Evolutionary conservation across 2,113 vertebrate genomes (phyloP).

Genomic region (Syngnathus floridae): DNA sequence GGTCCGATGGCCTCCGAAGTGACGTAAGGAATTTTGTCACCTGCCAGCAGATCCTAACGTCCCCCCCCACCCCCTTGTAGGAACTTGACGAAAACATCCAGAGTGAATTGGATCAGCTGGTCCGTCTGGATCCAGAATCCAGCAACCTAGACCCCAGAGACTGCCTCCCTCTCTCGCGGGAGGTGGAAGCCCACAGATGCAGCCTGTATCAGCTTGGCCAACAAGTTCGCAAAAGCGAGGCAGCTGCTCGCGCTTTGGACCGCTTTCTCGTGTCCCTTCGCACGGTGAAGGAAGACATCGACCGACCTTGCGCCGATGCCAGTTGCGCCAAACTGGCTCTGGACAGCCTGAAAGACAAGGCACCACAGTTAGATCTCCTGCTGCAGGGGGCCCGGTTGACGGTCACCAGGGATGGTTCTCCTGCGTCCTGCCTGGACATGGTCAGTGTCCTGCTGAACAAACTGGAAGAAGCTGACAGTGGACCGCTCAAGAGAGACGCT

Average conservation of each 20-base stretch:
- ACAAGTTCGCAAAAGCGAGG: slow-evolving; percentile 71
- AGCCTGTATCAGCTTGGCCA: slow-evolving; percentile 74
- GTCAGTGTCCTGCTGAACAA: slow-evolving; percentile 58
- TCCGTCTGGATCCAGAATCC: slow-evolving; percentile 66
- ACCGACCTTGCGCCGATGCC: slow-evolving; percentile 42
- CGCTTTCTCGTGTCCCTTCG: slow-evolving; percentile 79
- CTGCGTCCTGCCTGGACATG: slow-evolving; percentile 77
- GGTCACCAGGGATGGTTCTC: slow-evolving; percentile 59
- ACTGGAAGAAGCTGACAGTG: slow-evolving; percentile 32
- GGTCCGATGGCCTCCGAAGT: slow-evolving; percentile 37
- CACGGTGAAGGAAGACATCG: slow-evolving; percentile 63
- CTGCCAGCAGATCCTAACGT: neutral
- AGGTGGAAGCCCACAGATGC: slow-evolving; percentile 69
- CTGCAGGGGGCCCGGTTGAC: slow-evolving; percentile 70
- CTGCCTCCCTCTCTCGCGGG: slow-evolving; percentile 59
- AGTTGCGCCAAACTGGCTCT: slow-evolving; percentile 46
- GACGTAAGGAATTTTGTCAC: neutral
- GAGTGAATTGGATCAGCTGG: slow-evolving; percentile 74
- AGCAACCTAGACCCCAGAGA: slow-evolving; percentile 74
- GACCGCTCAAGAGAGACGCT: slow-evolving; percentile 54
- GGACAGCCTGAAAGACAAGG: slow-evolving; percentile 72
- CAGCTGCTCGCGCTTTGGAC: slow-evolving; percentile 74
- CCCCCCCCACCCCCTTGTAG: slow-evolving; percentile 24
- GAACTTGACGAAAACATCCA: slow-evolving; percentile 71
- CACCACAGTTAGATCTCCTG: slow-evolving; percentile 74